Evolutionary conservation across 2,113 vertebrate genomes (phyloP).

Genomic region (Lepisosteus oculatus): DNA sequence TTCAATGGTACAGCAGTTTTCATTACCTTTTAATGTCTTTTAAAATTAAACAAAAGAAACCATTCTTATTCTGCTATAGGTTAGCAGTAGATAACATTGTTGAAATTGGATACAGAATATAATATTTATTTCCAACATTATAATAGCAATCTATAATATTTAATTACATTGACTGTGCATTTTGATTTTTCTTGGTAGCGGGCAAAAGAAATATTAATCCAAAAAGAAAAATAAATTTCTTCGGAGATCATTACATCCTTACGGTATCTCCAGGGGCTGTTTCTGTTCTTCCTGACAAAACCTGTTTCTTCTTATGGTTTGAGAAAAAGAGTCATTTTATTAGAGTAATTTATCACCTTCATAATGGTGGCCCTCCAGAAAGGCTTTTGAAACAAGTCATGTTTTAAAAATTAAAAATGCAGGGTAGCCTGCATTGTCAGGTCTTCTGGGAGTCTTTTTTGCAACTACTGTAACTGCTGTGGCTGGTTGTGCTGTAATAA

Average conservation of each 20-base stretch:
- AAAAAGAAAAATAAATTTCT: constrained; percentile 53
- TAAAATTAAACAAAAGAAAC: too few species aligned
- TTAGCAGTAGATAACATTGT: background rate
- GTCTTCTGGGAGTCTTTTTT: constrained; percentile 85
- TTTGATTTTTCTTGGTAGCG: background rate
- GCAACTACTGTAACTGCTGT: constrained; percentile 78
- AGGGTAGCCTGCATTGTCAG: constrained; percentile 67
- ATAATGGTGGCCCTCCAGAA: constrained; percentile 82
- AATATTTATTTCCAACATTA: too few species aligned
- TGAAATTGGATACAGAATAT: background rate
- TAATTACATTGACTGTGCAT: background rate
- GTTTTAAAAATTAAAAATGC: constrained; percentile 95
- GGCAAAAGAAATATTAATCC: constrained; percentile 65
- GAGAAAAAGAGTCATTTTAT: constrained; percentile 81
- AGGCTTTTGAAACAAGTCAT: constrained; percentile 87
- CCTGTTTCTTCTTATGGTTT: constrained; percentile 59
- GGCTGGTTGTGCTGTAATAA: constrained; percentile 75
- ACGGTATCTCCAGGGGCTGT: constrained; percentile 62
- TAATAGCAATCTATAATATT: background rate
- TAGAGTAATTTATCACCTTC: constrained; percentile 98
- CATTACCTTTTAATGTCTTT: too few species aligned
- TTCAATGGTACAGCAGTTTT: too few species aligned
- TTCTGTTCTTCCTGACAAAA: constrained; percentile 54
- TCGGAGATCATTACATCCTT: constrained; percentile 40
- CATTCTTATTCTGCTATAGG: background rate